Conservation (phyloP, 2,113 vertebrate species). For the Rhea pennata region DNA sequence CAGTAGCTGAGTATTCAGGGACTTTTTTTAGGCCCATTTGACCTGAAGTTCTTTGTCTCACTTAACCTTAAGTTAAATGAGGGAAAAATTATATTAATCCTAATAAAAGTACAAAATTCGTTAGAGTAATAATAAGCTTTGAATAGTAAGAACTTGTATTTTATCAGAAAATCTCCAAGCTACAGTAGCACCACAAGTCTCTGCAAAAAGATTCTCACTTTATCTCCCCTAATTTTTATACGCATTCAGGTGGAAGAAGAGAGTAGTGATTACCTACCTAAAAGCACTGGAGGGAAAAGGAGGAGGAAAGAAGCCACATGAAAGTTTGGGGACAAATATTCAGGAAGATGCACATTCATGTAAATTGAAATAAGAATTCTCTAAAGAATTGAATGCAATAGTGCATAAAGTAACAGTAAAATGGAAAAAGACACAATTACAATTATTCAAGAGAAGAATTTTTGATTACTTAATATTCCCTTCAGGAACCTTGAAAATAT, state of each 20-base stretch:
- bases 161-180: not conserved
- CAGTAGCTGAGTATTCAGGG: too few species aligned
- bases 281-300: not conserved
- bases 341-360: not conserved
- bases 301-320: not conserved
- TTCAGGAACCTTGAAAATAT: not conserved
- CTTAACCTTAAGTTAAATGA: too few species aligned
- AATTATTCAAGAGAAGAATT: not conserved
- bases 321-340: not conserved
- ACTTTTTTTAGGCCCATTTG: too few species aligned
- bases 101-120: too few species aligned
- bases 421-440: not conserved
- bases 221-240: not conserved
- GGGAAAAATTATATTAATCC: too few species aligned
- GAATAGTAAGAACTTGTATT: too few species aligned
- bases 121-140: too few species aligned
- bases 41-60: too few species aligned
- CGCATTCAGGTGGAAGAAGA: not conserved
- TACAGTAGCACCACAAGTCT: not conserved
- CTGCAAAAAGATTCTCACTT: not conserved
- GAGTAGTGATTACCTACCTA: not conserved
- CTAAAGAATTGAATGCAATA: conserved; percentile 3
- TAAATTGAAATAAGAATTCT: conserved; percentile 19
- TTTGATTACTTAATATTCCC: not conserved
- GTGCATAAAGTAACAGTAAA: not conserved